Percentiles rank a stretch among this genome's conserved stretches.
These are phyloP conservation scores for Troides helena DNA, from an alignment of 2,888 invertebrate genomes.

Conservation along the genomic window DNA sequence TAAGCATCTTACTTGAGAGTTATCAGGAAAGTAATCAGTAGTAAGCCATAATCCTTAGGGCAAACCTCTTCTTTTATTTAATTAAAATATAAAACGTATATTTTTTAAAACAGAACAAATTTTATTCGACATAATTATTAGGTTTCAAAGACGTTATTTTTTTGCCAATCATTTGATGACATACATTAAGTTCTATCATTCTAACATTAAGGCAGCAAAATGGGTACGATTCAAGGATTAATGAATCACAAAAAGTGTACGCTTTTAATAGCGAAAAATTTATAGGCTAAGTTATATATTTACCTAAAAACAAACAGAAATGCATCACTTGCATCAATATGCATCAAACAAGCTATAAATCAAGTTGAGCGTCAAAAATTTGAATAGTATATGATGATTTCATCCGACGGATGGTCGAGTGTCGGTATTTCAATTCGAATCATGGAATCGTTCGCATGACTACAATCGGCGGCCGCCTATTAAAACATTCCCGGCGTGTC, in stretches of 20 bases:
- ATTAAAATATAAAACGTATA: background rate
- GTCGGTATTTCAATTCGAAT: conserved; percentile 15
- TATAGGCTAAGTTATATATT: too few relatives aligned
- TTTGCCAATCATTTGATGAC: too few relatives aligned
- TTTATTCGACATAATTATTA: too few relatives aligned
- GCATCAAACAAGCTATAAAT: background rate
- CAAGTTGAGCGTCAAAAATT: conserved; percentile 8
- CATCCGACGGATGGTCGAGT: background rate
- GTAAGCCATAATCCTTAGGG: background rate
- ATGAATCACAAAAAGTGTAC: too few relatives aligned
- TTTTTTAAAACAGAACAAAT: background rate
- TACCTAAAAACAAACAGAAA: background rate
- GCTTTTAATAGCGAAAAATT: too few relatives aligned
- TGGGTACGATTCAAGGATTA: too few relatives aligned
- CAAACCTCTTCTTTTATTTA: background rate
- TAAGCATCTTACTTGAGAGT: background rate
- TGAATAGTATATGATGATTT: conserved; percentile 1
- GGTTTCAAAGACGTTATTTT: too few relatives aligned
- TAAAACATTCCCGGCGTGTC: conserved; percentile 28
- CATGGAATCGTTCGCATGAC: conserved; percentile 21
- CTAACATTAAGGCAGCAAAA: too few relatives aligned
- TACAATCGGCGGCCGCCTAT: conserved; percentile 20
- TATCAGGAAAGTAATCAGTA: background rate
- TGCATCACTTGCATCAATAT: background rate
- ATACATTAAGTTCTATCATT: too few relatives aligned